A percentile compares a stretch with the other conserved stretches of the same genome.
Evolutionary conservation across 2,888 invertebrate genomes (phyloP).

Genomic region (Neoascia interrupta): DNA sequence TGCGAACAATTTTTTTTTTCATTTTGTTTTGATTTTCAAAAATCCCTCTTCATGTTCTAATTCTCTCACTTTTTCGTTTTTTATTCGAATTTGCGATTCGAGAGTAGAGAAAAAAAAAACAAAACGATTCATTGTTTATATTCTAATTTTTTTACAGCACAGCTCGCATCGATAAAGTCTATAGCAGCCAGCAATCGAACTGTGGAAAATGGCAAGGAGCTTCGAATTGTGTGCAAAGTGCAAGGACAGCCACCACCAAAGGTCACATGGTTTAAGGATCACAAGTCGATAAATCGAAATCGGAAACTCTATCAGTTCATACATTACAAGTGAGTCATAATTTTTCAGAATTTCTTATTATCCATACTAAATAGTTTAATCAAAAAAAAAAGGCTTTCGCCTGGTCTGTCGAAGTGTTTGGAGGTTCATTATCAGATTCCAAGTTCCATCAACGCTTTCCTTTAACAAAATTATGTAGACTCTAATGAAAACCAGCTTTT

Average conservation of each 20-base stretch:
- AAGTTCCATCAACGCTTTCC: too few relatives aligned
- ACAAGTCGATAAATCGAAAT: slow-evolving; percentile 81
- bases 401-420: too few relatives aligned
- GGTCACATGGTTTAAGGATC: slow-evolving; percentile 91
- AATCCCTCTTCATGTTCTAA: slow-evolving; percentile 38
- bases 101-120: slow-evolving; percentile 31
- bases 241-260: slow-evolving; percentile 89
- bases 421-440: too few relatives aligned
- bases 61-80: slow-evolving; percentile 33
- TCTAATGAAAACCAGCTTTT: too few relatives aligned
- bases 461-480: too few relatives aligned
- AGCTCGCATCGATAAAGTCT: slow-evolving; percentile 79
- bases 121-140: slow-evolving; percentile 67
- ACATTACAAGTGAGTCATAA: slow-evolving; percentile 77
- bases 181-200: slow-evolving; percentile 76
- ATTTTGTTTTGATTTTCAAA: slow-evolving; percentile 58
- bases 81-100: slow-evolving; percentile 43
- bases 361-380: too few relatives aligned
- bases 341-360: too few relatives aligned
- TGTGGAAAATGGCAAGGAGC: slow-evolving; percentile 80
- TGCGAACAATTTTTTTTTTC: slow-evolving; percentile 70
- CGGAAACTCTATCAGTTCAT: slow-evolving; percentile 78
- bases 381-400: too few relatives aligned
- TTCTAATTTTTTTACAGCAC: slow-evolving; percentile 78
- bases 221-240: slow-evolving; percentile 87